phyloP scores from a whole-genome alignment of 2,113 vertebrate species.

The Platycercus adscitus region DNA sequence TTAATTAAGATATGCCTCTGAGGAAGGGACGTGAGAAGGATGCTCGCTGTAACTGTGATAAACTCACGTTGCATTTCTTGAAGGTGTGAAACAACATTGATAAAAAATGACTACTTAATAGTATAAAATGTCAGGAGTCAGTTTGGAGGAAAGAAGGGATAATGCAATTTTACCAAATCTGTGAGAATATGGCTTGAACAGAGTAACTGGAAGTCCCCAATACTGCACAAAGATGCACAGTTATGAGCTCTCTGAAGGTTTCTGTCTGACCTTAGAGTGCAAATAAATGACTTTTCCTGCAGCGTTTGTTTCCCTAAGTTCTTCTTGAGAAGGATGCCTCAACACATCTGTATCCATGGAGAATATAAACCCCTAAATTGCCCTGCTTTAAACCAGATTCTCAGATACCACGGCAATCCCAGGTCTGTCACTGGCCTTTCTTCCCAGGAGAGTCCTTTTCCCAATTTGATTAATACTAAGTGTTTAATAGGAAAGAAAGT shows the following conservation, averaged over 20 bases:
- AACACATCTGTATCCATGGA: rapidly evolving
- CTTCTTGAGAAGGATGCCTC: neutral
- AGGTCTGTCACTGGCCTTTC: rapidly evolving
- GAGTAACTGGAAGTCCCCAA: rapidly evolving
- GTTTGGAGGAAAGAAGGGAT: neutral
- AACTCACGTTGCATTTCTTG: rapidly evolving
- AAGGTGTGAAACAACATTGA: neutral
- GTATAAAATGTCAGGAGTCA: neutral
- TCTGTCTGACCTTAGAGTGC: neutral
- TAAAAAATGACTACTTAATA: neutral
- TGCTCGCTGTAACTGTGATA: neutral
- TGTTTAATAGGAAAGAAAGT: neutral
- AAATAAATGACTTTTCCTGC: neutral
- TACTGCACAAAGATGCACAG: rapidly evolving
- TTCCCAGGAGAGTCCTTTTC: neutral
- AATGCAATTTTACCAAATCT: rapidly evolving
- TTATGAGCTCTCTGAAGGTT: neutral
- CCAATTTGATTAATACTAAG: neutral
- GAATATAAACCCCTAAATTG: rapidly evolving
- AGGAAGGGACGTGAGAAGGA: neutral
- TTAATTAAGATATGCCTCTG: neutral
- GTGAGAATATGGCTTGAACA: neutral
- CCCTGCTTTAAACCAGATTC: neutral
- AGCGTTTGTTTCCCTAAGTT: neutral
- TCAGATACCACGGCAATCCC: rapidly evolving